A percentile compares a stretch with the other conserved stretches of the same genome.
These are phyloP conservation scores for Haemorhous mexicanus DNA, from an alignment of 2,113 vertebrate genomes.

Conservation along the genomic window DNA sequence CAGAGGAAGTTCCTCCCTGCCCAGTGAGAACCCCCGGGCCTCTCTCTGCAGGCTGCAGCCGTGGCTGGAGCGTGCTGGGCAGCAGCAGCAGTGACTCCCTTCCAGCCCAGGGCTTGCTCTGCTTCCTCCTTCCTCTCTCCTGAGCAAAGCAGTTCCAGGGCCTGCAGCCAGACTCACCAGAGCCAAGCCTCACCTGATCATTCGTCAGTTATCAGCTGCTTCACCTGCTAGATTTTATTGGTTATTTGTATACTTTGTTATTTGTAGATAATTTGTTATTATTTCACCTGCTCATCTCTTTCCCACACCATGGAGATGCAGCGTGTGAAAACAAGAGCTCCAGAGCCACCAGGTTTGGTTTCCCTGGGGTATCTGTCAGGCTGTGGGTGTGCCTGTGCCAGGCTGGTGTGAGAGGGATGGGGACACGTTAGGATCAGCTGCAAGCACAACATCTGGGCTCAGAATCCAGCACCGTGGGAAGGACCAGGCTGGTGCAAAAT, in stretches of 20 bases:
- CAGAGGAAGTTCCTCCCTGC: background rate
- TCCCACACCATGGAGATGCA: background rate
- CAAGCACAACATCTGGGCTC: fast-evolving
- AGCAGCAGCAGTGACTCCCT: fast-evolving
- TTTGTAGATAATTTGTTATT: too few relatives aligned
- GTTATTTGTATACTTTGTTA: background rate
- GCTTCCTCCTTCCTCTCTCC: background rate
- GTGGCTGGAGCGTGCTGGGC: background rate
- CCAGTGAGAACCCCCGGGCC: background rate
- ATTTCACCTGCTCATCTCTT: background rate
- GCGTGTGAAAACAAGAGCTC: fast-evolving
- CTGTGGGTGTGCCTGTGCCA: background rate
- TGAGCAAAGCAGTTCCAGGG: fast-evolving
- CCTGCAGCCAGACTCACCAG: fast-evolving
- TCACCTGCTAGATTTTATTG: background rate
- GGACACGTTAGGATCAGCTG: fast-evolving
- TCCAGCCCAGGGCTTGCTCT: fast-evolving
- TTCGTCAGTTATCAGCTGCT: fast-evolving
- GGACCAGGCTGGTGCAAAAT: fast-evolving
- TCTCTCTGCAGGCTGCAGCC: background rate
- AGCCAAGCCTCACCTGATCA: fast-evolving
- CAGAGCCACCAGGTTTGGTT: fast-evolving
- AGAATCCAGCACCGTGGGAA: fast-evolving
- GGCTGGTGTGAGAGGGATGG: fast-evolving
- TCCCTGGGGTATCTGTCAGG: fast-evolving